Evolutionary conservation across 2,888 invertebrate genomes (phyloP), one percentile per base, ranked within the genome.

Genomic region (Lordiphosa andalusiaca): DNA sequence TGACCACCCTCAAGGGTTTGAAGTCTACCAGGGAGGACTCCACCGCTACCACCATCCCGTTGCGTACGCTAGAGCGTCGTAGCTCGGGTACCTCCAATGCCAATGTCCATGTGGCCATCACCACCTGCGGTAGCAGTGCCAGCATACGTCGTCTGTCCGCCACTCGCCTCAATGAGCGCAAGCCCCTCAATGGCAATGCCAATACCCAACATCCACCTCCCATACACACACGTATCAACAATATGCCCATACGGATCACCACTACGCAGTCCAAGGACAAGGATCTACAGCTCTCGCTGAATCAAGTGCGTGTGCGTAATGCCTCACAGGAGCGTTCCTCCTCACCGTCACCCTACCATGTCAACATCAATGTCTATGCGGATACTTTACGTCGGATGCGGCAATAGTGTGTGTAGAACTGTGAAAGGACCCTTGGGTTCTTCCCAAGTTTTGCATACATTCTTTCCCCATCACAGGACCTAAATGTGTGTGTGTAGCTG

Each of bases 311-410:
- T 3, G 33, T 65, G 4, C 47, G 60, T 5, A 54, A 38, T 16
- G 19, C 35, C 4, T 60, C 68, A 3, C 39, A 44, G 6, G 51
- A 50, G 9, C 30, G 30, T 30, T 30, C 30, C 9, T 19, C 37
- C 12, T 6, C 37, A 9, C 4, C 19, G n/a, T 12, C 4, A 3
- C 73, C 83, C 25, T 67, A 74, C 9, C 84, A 77, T 60, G 73
- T 87, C 0, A 84, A 73, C 52, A 85, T 87, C 21, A 84, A 85
- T 67, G 74, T 87, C 5, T 86, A 62, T 64, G 53, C 85, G n/a
- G 84, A 87, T 41, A 73, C 60, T 49, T 41, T 61, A 46, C 82
- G 64, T 12, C 37, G 57, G 23, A 58, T 78, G 55, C 69, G 71
- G 4, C 37, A 44, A 7, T 42, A 39, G 10, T n/a, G 51, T 41